Conservation (phyloP, 2,797 vertebrate species). For the Chaenodraco wilsoni region DNA sequence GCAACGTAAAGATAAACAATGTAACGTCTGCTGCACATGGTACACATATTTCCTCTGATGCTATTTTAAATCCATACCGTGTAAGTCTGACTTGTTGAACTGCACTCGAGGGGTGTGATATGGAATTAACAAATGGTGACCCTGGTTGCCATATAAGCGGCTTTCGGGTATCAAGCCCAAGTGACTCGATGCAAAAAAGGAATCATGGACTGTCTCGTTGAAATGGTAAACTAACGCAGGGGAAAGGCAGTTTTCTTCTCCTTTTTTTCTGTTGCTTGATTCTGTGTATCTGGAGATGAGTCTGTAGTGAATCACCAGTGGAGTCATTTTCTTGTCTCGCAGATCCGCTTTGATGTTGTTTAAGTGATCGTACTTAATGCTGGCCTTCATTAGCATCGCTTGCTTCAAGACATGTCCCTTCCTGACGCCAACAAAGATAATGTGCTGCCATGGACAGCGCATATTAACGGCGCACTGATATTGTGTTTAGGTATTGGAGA, state of each 20-base stretch:
- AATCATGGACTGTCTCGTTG: constrained; percentile 63
- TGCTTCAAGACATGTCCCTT: constrained; percentile 54
- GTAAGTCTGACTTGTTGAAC: constrained; percentile 64
- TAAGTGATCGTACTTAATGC: constrained; percentile 71
- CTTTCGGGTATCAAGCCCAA: constrained; percentile 64
- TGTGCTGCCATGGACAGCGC: constrained; percentile 60
- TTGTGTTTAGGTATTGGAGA: constrained; percentile 70
- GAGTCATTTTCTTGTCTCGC: constrained; percentile 69
- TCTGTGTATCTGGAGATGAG: constrained; percentile 66
- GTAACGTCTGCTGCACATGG: constrained; percentile 44
- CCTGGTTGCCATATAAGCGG: constrained; percentile 64
- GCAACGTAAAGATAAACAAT: constrained; percentile 27
- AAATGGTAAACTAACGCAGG: constrained; percentile 75
- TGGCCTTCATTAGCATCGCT: constrained; percentile 74
- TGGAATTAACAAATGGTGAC: constrained; percentile 69
- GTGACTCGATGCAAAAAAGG: constrained; percentile 65
- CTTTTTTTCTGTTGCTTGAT: constrained; percentile 41
- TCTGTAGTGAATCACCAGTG: constrained; percentile 72
- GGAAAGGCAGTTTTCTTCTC: constrained; percentile 58
- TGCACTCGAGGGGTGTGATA: constrained; percentile 61
- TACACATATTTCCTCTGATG: constrained; percentile 58
- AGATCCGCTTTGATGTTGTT: constrained; percentile 78
- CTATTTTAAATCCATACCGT: constrained; percentile 47
- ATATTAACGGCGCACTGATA: constrained; percentile 54
- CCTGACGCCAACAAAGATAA: constrained; percentile 66